Conservation (phyloP, 1,140 invertebrate species). For the Drosophila prosaltans region DNA sequence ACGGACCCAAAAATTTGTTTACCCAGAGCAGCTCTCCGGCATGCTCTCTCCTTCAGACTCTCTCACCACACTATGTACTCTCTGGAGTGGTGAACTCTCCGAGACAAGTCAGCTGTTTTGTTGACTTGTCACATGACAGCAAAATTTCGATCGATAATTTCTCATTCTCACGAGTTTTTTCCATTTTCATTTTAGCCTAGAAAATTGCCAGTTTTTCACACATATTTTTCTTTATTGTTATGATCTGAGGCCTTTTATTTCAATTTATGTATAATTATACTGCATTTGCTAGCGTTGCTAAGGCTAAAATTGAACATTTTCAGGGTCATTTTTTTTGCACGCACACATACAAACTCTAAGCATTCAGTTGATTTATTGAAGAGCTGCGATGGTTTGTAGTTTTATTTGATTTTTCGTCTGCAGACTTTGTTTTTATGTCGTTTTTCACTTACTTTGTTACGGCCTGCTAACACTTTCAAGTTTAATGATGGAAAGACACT, state of each 20-base stretch:
- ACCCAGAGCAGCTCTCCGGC: conserved; percentile 40
- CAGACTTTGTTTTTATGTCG: neutral
- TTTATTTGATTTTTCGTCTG: conserved; percentile 20
- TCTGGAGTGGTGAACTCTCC: conserved; percentile 58
- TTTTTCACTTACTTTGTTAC: conserved; percentile 58
- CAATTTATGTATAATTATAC: conserved; percentile 2
- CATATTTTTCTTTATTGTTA: conserved; percentile 47
- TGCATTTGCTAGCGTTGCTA: neutral
- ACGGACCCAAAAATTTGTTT: conserved; percentile 61
- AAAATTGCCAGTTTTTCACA: conserved; percentile 51
- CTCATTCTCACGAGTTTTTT: conserved; percentile 62
- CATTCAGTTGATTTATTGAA: neutral
- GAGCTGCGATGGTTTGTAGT: neutral
- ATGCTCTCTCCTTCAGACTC: conserved; percentile 15
- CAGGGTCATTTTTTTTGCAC: conserved; percentile 59
- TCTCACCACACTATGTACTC: neutral
- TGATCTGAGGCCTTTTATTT: neutral
- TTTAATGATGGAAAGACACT: conserved; percentile 46
- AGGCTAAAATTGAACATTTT: conserved; percentile 37
- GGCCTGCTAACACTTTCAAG: conserved; percentile 37
- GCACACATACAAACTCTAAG: conserved; percentile 38
- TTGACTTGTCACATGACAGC: conserved; percentile 78
- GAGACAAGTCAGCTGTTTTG: conserved; percentile 64
- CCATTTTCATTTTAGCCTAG: conserved; percentile 20
- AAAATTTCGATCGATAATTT: conserved; percentile 76